These are phyloP conservation scores for Callionymus lyra DNA, from an alignment of 2,113 vertebrate genomes.

Conservation along the genomic window DNA sequence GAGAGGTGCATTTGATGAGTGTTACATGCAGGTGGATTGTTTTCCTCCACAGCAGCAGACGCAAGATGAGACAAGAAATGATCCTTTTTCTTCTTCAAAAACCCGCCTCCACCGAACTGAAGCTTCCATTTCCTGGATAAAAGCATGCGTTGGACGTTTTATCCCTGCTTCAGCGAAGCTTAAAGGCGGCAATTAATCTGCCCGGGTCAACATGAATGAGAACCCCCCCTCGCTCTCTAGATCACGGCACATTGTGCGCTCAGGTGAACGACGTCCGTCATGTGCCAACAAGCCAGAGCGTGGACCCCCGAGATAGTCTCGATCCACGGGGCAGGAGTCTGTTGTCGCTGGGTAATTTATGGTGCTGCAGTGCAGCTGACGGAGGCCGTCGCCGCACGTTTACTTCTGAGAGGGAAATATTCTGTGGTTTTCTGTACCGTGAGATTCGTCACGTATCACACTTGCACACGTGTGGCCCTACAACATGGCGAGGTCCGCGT, in stretches of 20 bases:
- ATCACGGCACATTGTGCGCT: constrained; percentile 21
- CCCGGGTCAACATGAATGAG: constrained; percentile 26
- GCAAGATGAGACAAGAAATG: no score
- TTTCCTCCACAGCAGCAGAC: constrained; percentile 8
- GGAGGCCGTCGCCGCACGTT: constrained; percentile 4
- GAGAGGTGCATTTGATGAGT: no score
- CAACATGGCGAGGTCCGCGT: not conserved
- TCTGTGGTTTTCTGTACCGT: not conserved
- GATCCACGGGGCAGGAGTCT: constrained; percentile 1
- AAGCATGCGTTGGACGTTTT: constrained; percentile 16
- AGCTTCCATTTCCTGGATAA: constrained; percentile 25
- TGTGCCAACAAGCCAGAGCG: constrained; percentile 14
- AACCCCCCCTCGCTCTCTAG: not conserved
- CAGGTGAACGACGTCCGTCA: constrained; percentile 20
- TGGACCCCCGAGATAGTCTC: not conserved
- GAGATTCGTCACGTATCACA: not conserved
- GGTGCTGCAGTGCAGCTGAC: constrained; percentile 46
- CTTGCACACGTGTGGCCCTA: not conserved
- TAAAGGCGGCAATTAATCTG: constrained; percentile 25
- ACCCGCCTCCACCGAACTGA: not conserved
- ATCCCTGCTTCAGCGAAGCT: constrained; percentile 20
- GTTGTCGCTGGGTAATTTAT: constrained; percentile 22
- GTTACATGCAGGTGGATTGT: constrained; percentile 2
- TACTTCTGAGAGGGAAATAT: no score
- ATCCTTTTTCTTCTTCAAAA: not conserved